Evolutionary conservation across 2,888 invertebrate genomes (phyloP), one percentile per base, ranked within the genome.

Genomic region (Euclidia mi): DNA sequence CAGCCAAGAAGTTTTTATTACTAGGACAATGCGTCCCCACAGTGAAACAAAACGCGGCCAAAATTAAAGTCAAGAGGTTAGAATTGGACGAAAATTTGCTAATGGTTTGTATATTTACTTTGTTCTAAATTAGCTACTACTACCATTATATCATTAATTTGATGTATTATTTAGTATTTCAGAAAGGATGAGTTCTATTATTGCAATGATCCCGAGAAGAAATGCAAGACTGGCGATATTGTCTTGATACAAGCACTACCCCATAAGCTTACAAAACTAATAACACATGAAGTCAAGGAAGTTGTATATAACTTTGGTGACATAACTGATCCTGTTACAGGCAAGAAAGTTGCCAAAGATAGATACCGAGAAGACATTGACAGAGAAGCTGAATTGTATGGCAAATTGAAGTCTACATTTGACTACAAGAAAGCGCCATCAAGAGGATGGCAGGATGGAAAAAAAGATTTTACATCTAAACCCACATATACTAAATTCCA

Each of bases 271-370:
- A 97, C 98, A 0, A 96, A 96, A 58, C 88, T 97, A 1, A 96
- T 98, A 7, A 97, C 97, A 4, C 98, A 98, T 81, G 95, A 96
- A 91, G 96, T 98, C 0, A 95, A 97, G 78, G 96, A 98, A 84
- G 95, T 98, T 3, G 95, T 98, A 11, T 97, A 97, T 87, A 97
- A 97, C 1, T 91, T 97, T 72, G 98, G 98, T 71, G 98, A 98
- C 89, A 93, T 98, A 45, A 97, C 96, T n/a, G 98, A 98, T 89
- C 98, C 98, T 1, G 91, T 98, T 17, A 97, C 97, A 37, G 97
- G 97, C 11, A 97, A 97, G 82, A 97, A 97, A 87, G 96, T 97
- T 34, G 96, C 97, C 0, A 96, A 95, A 45, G 96, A 95, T 60
- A 94, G 95, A 79, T 98, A 97, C 81, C 96, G 98, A 78, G 97